Conservation (phyloP, 2,113 vertebrate species). For the Nicator chloris region DNA sequence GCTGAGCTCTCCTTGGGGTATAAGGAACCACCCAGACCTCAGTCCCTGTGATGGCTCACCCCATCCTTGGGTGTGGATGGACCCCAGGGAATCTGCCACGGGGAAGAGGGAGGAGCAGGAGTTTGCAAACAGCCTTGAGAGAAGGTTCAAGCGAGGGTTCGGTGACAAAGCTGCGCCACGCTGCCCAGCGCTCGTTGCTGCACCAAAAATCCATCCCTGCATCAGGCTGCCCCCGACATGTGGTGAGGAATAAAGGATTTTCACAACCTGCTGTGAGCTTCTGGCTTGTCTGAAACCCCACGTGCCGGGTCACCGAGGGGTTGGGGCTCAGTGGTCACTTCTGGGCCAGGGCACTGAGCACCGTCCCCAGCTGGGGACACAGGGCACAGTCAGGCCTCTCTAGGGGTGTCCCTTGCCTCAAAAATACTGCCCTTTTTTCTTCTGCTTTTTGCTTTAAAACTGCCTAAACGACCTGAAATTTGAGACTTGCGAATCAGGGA, state of each 20-base stretch:
- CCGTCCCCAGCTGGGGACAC: not conserved
- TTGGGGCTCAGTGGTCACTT: not conserved
- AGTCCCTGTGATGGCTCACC: not conserved
- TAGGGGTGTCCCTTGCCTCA: not conserved
- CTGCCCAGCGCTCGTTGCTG: not conserved
- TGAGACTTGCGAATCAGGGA: not conserved
- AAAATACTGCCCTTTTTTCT: not conserved
- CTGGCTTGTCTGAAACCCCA: slow-evolving; percentile 25
- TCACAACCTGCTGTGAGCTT: slow-evolving; percentile 16
- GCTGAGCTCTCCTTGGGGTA: fast-evolving
- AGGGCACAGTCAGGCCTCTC: not conserved
- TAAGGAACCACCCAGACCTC: not conserved
- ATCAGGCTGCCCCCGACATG: not conserved
- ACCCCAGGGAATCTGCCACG: not conserved
- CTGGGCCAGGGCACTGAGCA: not conserved
- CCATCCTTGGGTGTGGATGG: not conserved
- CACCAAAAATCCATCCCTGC: not conserved
- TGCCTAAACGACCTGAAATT: not conserved
- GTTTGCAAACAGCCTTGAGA: not conserved
- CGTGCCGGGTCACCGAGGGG: not conserved
- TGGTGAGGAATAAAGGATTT: slow-evolving; percentile 37
- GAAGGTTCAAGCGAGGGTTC: not conserved
- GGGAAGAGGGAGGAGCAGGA: not conserved
- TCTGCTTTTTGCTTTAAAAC: not conserved
- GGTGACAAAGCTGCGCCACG: not conserved